Base-by-base conservation (phyloP, 2,113 vertebrate species). In the Platichthys flesus region DNA sequence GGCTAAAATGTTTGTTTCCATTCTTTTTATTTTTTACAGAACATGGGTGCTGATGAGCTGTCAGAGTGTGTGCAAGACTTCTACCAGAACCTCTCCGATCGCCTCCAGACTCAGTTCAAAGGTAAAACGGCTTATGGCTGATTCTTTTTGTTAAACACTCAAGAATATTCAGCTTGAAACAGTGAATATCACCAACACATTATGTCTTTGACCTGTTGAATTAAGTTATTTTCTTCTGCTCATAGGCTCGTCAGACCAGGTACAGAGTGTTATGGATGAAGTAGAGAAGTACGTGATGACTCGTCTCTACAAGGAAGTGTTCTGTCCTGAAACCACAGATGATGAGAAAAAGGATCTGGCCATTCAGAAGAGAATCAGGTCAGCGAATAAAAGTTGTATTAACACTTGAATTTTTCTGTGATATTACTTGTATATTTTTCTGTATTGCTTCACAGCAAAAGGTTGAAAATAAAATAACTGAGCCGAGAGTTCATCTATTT, bases 241-340 rank as follows among this genome's bases (percentile, higher is more conserved):
- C 12, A 12, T 89, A 99, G 98, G 96, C 79, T 89, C 96, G 4
- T 88, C 96, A 24, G 97, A 99, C 71, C 95, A 93, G 51, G 95
- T 96, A 14, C 97, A 99, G 83, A 95, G 90, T 40, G 93, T 96
- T 13, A 99, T 97, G 97, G 98, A 98, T 85, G 96, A 98, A 87
- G 96, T 99, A 5, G 98, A 99, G 88, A 97, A 96, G 81, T 98
- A 97, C 81, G 94, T 98, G 72, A 98, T 97, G 96, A 98, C 95
- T 31, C 96, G 96, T 26, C 95, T 99, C 24, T 99, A 99, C 52
- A 97, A 98, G 75, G 94, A 96, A 0, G 96, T 96, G 42, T 99
- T 99, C 91, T 99, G 98, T 87, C 98, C 98, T 16, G 97, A 98
- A 82, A 97, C 96, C 18, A 97, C 97, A 4, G 97, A 99, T 21